Percentiles rank a stretch among this genome's conserved stretches.
Evolutionary conservation across 92 coral and sea anemone species (phyloP).

Genomic region (Phenganax marumi): DNA sequence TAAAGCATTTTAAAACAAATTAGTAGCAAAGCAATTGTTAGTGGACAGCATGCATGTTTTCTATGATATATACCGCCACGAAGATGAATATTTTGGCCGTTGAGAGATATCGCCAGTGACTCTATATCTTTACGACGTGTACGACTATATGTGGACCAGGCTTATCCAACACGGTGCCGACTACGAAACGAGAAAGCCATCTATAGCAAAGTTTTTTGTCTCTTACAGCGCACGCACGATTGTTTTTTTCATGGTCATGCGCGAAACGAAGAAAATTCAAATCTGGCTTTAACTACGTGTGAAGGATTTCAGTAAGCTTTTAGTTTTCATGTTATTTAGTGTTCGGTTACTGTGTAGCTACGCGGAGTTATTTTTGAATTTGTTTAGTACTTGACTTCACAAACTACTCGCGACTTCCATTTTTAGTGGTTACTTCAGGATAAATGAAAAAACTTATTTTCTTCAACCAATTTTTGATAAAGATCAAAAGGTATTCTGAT

Average conservation of each 20-base stretch:
- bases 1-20: no score
- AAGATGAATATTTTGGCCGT: no score
- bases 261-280: constrained; percentile 55
- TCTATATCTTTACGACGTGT: no score
- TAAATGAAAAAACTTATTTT: constrained; percentile 11
- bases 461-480: constrained; percentile 11
- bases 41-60: no score
- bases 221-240: constrained; percentile 25
- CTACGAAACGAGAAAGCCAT: background rate
- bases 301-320: constrained; percentile 51
- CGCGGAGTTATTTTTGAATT: background rate
- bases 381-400: no score
- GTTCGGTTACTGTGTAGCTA: background rate
- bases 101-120: no score
- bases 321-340: no score
- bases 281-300: constrained; percentile 62
- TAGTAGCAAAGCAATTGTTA: no score
- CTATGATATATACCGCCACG: no score
- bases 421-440: constrained; percentile 37
- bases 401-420: background rate
- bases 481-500: constrained; percentile 5
- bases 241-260: constrained; percentile 67
- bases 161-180: no score
- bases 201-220: background rate
- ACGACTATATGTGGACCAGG: background rate